Evolutionary conservation across 2,113 vertebrate genomes (phyloP).

Genomic region (Chaetodon auriga): DNA sequence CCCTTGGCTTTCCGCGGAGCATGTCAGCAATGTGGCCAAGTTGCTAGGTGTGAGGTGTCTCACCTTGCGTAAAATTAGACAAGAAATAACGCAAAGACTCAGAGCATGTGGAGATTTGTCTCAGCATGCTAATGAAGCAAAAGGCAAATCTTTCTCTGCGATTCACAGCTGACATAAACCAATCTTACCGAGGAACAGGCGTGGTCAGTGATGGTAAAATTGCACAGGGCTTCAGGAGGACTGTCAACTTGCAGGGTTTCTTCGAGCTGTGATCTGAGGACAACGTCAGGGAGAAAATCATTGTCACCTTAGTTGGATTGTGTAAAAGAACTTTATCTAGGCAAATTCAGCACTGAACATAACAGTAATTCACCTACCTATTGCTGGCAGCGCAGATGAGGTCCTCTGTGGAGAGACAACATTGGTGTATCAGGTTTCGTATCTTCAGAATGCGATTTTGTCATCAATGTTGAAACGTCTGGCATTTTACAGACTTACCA

Average conservation of each 20-base stretch:
- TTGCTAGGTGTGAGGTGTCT: slow-evolving; percentile 42
- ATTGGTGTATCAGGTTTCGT: neutral
- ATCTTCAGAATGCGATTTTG: neutral
- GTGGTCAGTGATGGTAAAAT: slow-evolving; percentile 47
- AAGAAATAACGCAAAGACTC: neutral
- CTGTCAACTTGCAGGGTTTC: neutral
- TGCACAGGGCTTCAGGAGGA: slow-evolving; percentile 33
- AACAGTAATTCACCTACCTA: slow-evolving; percentile 32
- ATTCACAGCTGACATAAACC: neutral
- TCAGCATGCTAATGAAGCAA: neutral
- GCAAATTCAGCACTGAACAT: neutral
- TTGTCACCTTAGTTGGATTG: neutral
- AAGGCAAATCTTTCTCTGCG: neutral
- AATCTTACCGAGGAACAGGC: slow-evolving; percentile 66
- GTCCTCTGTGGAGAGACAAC: slow-evolving; percentile 41
- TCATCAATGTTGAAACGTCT: neutral
- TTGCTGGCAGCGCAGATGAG: slow-evolving; percentile 47
- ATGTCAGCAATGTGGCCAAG: slow-evolving; percentile 55
- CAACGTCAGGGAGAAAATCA: neutral
- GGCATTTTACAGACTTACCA: slow-evolving; percentile 52
- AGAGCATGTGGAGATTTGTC: neutral
- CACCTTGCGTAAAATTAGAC: slow-evolving; percentile 25
- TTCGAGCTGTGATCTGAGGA: slow-evolving; percentile 3
- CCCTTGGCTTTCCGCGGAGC: slow-evolving; percentile 26
- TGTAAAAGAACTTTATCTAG: neutral